Evolutionary conservation across 2,113 vertebrate genomes (phyloP).

Genomic region (Columbina picui): DNA sequence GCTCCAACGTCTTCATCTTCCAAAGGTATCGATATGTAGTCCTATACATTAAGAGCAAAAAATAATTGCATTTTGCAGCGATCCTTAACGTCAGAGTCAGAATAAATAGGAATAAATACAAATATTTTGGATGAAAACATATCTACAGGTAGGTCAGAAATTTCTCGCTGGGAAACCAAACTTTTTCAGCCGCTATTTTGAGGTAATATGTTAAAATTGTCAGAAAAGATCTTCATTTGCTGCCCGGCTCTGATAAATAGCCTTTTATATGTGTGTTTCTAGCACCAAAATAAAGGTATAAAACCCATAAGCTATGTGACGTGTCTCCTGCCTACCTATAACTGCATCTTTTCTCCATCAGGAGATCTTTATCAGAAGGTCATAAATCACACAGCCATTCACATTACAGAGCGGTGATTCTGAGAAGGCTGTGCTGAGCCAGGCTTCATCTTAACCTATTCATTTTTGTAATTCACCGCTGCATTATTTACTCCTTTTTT

Average conservation of each 20-base stretch:
- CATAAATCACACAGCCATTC: slow-evolving; percentile 50
- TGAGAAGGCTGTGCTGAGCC: neutral
- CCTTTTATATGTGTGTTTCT: neutral
- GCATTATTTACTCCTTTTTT: slow-evolving; percentile 31
- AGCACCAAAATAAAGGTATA: slow-evolving; percentile 19
- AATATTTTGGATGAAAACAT: neutral
- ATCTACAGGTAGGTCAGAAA: neutral
- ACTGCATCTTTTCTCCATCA: slow-evolving; percentile 24
- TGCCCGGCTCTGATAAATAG: neutral
- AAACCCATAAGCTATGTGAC: neutral
- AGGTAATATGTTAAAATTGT: neutral
- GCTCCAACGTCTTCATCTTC: neutral
- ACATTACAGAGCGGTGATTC: neutral
- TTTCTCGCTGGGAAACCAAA: neutral
- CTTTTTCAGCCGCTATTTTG: neutral
- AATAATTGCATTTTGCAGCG: neutral
- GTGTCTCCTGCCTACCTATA: slow-evolving; percentile 9
- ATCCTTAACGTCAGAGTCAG: neutral
- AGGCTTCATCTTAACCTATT: slow-evolving; percentile 13
- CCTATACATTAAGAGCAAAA: neutral
- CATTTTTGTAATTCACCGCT: neutral
- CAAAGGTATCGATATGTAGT: neutral
- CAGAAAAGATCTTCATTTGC: neutral
- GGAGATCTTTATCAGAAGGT: slow-evolving; percentile 26
- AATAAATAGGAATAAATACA: neutral